Base-by-base conservation (phyloP, 2,888 invertebrate species). In the Drosophila colorata region DNA sequence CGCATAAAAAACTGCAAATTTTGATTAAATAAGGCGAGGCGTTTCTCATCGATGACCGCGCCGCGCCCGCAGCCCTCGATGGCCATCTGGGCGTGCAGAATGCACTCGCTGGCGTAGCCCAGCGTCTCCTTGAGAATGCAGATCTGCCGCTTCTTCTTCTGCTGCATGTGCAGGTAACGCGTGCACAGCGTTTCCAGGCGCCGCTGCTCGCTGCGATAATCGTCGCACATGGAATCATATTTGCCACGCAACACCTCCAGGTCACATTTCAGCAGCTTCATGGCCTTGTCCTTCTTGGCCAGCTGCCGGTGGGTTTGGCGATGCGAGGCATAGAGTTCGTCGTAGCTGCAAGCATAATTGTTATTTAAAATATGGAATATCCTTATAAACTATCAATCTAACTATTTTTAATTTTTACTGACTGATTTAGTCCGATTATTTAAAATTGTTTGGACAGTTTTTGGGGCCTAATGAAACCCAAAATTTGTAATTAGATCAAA, bases 81-180 rank as follows among this genome's bases (percentile, higher is more conserved):
- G 25, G 78, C 52, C 28, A 74, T 33, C 43, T 87, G 87, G 4
- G 90, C 89, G n/a, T 75, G 66, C 23, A 72, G 48, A 38, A 89
- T 82, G 52, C 90, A 88, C 25, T 89, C 90, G 57, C 80, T 78
- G 63, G 90, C 91, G 64, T 63, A 74, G 23, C 78, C 78, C 11
- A 90, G 70, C 1, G 90, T 79, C 35, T 90, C 86, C 59, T 80
- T 83, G 4, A 90, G 63, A 4, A 78, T 72, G 7, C 65, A 52
- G 14, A 91, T 88, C 75, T 91, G 85, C 52, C 89, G 83, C 44
- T 89, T 87, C 68, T 90, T 91, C 40, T 84, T 90, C 20, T 89
- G 70, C 48, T 88, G 89, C 60, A 89, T 69, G 25, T 84, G 79
- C 33, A 90, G 49, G 74, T 87, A 91, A 28, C 87, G 89, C 13